Base-by-base conservation (phyloP, 2,888 invertebrate genomes). In the Tethea ocularis region DNA sequence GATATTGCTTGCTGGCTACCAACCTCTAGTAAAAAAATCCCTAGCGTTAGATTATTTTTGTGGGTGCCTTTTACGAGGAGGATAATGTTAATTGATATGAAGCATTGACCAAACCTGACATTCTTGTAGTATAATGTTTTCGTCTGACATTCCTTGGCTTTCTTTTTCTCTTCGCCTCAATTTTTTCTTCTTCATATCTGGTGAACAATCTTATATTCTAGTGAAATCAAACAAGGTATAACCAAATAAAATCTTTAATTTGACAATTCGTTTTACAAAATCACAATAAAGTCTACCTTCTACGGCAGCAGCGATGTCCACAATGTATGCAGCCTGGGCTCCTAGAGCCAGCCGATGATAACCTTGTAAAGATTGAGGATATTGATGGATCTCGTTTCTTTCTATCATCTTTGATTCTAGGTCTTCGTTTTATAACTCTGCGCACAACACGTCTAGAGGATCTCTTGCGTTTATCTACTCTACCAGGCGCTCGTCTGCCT, bases 301-400 rank as follows among this genome's bases (percentile, higher is more conserved):
- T 76, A 58, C 76, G 76, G 61, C 85, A 85, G 67, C 84, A 83
- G 2, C 83, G 83, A 61, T 86, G 85, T 20, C 87, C 84, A 61
- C 89, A 89, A 59, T 78, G 73, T 33, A 63, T 61, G 61, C 87
- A 88, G 0, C 63, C 62, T 1, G 66, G 67, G 1, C 63, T 62
- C 15, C 63, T 61, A 8, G 69, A 72, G 0, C 68, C 62, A 56
- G 62, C 56, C 5, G 80, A 74, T 2, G 85, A 83, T 5, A 78
- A 23, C 17, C 72, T 77, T 38, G 81, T 75, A 58, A 79, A 78
- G n/a, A 83, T 71, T 0, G 84, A 81, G 0, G 84, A 78, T 0
- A 71, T 62, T 4, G 86, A 86, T 7, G 61, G 23, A 0, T 68
- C 70, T 1, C 74, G 67, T 3, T 62, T 62, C 57, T 68, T 79